Percentiles rank a stretch among this genome's conserved stretches.
These are phyloP conservation scores for Spea multiplicata DNA, from an alignment of 2,113 vertebrate species.

Conservation along the genomic window DNA sequence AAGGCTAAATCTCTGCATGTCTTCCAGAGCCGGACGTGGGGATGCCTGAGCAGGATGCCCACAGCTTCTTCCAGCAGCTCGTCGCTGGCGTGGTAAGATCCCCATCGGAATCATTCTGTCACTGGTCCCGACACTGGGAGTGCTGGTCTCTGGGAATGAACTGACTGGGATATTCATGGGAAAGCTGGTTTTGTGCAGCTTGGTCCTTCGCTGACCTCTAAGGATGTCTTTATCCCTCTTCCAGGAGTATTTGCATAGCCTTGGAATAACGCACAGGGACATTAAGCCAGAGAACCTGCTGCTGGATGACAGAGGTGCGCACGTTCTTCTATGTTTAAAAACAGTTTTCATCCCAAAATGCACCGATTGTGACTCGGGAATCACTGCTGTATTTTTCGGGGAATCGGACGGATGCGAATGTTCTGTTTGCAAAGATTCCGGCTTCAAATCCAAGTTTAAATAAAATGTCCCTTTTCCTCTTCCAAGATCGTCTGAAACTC, in stretches of 20 bases:
- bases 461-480: not conserved
- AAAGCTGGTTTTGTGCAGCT: too few species aligned
- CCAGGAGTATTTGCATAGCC: slow-evolving; percentile 87
- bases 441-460: too few species aligned
- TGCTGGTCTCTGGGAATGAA: too few species aligned
- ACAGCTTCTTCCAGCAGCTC: slow-evolving; percentile 89
- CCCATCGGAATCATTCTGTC: not conserved
- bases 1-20: slow-evolving; percentile 9
- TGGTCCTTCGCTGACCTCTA: too few species aligned
- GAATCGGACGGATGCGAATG: too few species aligned
- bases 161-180: too few species aligned
- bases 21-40: slow-evolving; percentile 87
- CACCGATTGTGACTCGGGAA: too few species aligned
- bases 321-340: not conserved
- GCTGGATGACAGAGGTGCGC: slow-evolving; percentile 86
- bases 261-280: slow-evolving; percentile 93
- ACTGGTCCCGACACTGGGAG: too few species aligned
- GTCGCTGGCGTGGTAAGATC: slow-evolving; percentile 87
- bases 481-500: slow-evolving; percentile 89
- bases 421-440: too few species aligned
- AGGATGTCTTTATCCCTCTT: not conserved
- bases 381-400: too few species aligned
- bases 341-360: too few species aligned
- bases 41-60: slow-evolving; percentile 90
- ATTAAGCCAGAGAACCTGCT: slow-evolving; percentile 96